Evolutionary conservation across 2,113 vertebrate species (phyloP), one percentile per base, ranked within the genome.

Genomic region (Dendropsophus ebraccatus): DNA sequence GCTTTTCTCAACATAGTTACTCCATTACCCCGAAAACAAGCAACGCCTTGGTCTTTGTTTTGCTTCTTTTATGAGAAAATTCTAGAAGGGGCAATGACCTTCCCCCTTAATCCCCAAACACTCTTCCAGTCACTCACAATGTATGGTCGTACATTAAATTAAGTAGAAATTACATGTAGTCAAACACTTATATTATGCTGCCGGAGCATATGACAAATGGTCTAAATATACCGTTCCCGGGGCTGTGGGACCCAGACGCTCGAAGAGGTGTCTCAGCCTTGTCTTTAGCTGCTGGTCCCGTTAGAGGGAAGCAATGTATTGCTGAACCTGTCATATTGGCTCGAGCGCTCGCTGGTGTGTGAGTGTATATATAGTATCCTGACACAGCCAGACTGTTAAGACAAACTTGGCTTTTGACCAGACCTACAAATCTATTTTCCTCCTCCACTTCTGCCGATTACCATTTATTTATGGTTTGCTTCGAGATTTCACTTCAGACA

Each of bases 91-190:
- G 21, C 72, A 49, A 25, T 25, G 72, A 47, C 37, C 41, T 49
- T 11, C 32, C 56, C 25, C 32, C 17, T 23, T 58, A 60, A 25
- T 80, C n/a, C 56, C 77, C 37, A 80, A 60, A 80, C 77, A 80
- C 54, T 80, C 30, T 9, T 5, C 5, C 32, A 16, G 32, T 80
- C 77, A 41, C 54, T 79, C 77, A 60, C 54, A 45, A 14, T 80
- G 35, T 30, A 45, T 25, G 81, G 90, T 87, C 50, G 73, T 88
- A 85, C 89, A 81, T 67, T 87, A 86, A 85, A 83, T 87, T 45
- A 4, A 88, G 0, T 70, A 21, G 35, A 30, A 23, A 28, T 62
- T 45, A 45, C 19, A 62, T 60, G 77, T 80, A 80, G 28, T 80
- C 16, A 45, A 80, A 47, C 78, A 65, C 56, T 65, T 62, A 23